Evolutionary conservation across 2,113 vertebrate species (phyloP), one percentile per base, ranked within the genome.

Genomic region (Ursus arctos): DNA sequence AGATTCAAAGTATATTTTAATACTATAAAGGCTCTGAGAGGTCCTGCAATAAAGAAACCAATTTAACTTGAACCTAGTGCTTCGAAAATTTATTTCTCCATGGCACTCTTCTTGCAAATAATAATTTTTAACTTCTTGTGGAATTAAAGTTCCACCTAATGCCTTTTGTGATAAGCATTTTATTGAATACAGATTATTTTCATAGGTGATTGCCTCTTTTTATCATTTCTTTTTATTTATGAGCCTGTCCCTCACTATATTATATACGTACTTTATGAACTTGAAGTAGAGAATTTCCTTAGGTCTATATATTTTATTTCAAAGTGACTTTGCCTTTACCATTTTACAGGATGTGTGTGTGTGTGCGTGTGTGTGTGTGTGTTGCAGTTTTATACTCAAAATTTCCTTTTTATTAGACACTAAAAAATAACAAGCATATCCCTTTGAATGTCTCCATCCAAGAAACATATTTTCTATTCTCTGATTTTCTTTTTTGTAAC

Each of bases 121-220:
- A 28, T 8, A 63, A 16, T 61, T 16, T 82, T 91, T 83, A 90
- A 36, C 6, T 77, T 87, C 36, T 43, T 91, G 1, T 21, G 12
- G n/a, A 89, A n/a, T 86, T 76, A 82, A 69, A 79, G 47, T 69
- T 87, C 24, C 16, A 53, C 26, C 22, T 63, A 53, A 79, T 63
- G 11, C 15, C 13, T 71, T 82, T 94, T 87, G 9, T 69, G 24
- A 71, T 59, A 91, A 61, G 14, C 31, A 43, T 43, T 47, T 33
- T 82, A 1, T 12, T 83, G 76, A 94, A 88, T 72, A 77, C 51
- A 65, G 74, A 79, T 93, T 87, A 31, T 43, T 83, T 81, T 94
- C 65, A 65, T 49, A 49, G 53, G 11, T 43, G 16, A 86, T 4
- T 74, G 15, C 3, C 7, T 1, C 16, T 86, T 82, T 85, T 65